phyloP scores from a whole-genome alignment of 1,140 invertebrate species.

The Phocides pigmalion region DNA sequence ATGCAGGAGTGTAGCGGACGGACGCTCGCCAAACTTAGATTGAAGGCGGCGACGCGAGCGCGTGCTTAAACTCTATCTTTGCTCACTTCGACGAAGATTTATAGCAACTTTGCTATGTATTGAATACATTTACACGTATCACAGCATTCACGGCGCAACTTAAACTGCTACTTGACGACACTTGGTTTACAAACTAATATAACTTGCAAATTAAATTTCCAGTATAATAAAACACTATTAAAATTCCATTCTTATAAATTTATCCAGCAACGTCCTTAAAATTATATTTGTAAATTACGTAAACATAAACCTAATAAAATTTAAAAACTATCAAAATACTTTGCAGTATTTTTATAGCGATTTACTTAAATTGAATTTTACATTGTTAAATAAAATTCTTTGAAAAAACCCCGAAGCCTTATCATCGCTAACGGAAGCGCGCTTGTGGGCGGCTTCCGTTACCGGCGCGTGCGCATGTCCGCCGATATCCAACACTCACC shows the following conservation, averaged over 20 bases:
- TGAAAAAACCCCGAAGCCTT: slow-evolving; percentile 59
- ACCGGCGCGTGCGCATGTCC: slow-evolving; percentile 66
- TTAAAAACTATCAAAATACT: background rate
- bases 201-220: background rate
- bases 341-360: background rate
- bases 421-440: slow-evolving; percentile 60
- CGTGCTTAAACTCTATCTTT: slow-evolving; percentile 75
- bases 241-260: background rate
- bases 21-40: slow-evolving; percentile 75
- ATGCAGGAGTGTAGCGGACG: slow-evolving; percentile 73
- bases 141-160: slow-evolving; percentile 7
- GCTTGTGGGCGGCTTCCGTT: slow-evolving; percentile 63
- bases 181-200: background rate
- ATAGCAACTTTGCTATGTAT: slow-evolving; percentile 61
- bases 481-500: slow-evolving; percentile 55
- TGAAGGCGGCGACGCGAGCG: slow-evolving; percentile 74
- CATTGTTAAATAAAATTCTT: background rate
- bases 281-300: too few relatives aligned
- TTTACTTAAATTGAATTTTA: slow-evolving; percentile 1
- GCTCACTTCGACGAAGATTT: slow-evolving; percentile 72
- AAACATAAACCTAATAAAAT: background rate
- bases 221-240: background rate
- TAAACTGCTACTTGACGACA: slow-evolving; percentile 2
- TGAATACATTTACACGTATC: slow-evolving; percentile 38
- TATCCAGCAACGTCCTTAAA: too few relatives aligned